A percentile compares a stretch with the other conserved stretches of the same genome.
phyloP scores from a whole-genome alignment of 1,140 invertebrate genomes.

The Leptopilina clavipes region DNA sequence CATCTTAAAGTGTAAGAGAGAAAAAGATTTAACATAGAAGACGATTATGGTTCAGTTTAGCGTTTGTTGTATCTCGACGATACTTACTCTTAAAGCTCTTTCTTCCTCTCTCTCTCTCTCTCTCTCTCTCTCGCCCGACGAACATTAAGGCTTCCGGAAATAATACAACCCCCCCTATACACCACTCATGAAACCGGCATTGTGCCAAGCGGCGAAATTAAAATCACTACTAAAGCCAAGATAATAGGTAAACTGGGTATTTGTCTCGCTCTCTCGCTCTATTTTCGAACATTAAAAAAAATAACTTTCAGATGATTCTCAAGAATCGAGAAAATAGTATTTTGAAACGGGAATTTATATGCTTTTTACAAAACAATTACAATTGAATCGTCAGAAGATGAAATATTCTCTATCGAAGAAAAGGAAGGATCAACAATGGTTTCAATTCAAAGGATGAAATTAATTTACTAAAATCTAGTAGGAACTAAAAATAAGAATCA shows the following conservation, averaged over 20 bases:
- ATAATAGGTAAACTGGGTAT: conserved; percentile 35
- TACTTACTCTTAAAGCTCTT: conserved; percentile 50
- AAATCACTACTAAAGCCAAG: conserved; percentile 44
- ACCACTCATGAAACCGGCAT: conserved; percentile 8
- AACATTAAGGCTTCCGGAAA: background rate
- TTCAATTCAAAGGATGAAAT: no score
- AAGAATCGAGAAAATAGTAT: background rate
- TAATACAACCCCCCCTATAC: background rate
- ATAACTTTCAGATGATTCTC: background rate
- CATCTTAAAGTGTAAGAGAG: conserved; percentile 42
- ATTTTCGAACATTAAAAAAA: background rate
- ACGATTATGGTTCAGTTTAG: conserved; percentile 70
- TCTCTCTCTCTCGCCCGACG: conserved; percentile 40
- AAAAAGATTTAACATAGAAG: conserved; percentile 69
- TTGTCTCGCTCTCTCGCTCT: background rate
- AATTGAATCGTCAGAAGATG: no score
- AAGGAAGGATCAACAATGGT: no score
- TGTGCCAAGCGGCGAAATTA: conserved; percentile 48
- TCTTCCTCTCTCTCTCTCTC: no score
- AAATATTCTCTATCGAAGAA: no score
- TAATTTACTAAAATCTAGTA: no score
- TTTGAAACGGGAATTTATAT: background rate
- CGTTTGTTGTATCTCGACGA: conserved; percentile 49
- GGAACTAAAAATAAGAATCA: no score
- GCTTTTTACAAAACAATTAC: background rate